A percentile compares a stretch with the other conserved stretches of the same genome.
phyloP scores from a whole-genome alignment of 1,140 invertebrate species.

The Aphis craccivora region DNA sequence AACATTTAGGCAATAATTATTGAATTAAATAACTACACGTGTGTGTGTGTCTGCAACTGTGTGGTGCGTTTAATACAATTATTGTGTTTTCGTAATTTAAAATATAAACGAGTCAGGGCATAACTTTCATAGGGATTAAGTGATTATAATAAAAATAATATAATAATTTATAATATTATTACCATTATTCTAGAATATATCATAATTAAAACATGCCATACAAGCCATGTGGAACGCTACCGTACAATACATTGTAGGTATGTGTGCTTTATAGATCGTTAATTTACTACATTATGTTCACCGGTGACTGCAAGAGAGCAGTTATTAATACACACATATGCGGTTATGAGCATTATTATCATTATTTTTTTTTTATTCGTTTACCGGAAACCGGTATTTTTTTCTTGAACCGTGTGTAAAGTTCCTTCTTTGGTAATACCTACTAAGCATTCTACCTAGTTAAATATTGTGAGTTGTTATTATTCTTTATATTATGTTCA shows the following conservation, averaged over 20 bases:
- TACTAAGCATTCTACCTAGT: conserved; percentile 24
- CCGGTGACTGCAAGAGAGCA: not conserved
- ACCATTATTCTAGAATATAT: not conserved
- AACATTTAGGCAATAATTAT: no score
- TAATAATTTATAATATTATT: not conserved
- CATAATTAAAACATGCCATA: not conserved
- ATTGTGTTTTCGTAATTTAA: not conserved
- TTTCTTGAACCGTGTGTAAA: conserved; percentile 10
- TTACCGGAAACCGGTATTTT: conserved; percentile 43
- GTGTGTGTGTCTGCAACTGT: not conserved
- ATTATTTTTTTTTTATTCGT: conserved; percentile 23
- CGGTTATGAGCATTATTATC: not conserved
- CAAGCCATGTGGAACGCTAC: conserved; percentile 21
- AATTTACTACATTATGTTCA: conserved; percentile 40
- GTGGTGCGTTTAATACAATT: not conserved
- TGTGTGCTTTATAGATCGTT: conserved; percentile 18
- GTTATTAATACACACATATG: conserved; percentile 28
- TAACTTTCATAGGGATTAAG: not conserved
- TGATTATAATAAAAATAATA: not conserved
- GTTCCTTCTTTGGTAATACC: conserved; percentile 24
- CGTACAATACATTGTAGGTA: not conserved
- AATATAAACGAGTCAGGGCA: not conserved
- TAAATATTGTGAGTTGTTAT: conserved; percentile 13
- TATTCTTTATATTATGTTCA: not conserved
- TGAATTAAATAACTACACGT: no score